Evolutionary conservation across 1,140 invertebrate genomes (phyloP).

Genomic region (Bombus soroeensis): DNA sequence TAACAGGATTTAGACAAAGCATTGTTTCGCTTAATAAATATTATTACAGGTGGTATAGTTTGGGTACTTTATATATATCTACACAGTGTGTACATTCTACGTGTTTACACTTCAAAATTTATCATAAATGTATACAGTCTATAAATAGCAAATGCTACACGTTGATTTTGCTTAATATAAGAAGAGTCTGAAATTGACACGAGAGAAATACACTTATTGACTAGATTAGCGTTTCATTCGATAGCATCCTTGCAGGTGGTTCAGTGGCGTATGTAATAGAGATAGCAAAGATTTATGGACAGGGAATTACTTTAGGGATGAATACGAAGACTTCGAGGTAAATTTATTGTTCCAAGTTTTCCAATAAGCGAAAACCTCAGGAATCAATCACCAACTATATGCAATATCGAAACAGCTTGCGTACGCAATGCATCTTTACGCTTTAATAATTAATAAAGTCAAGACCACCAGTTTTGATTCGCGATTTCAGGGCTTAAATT

Average conservation of each 20-base stretch:
- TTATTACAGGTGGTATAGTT: no score
- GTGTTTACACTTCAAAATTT: no score
- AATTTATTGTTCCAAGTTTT: slow-evolving; percentile 37
- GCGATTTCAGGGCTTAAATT: background rate
- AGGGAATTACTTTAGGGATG: slow-evolving; percentile 36
- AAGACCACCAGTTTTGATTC: no score
- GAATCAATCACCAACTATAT: background rate
- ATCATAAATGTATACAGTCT: no score
- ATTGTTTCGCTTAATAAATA: no score
- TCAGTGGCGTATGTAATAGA: slow-evolving; percentile 8
- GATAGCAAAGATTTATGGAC: slow-evolving; percentile 17
- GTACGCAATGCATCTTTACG: background rate
- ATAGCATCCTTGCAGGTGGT: background rate
- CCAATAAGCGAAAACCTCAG: slow-evolving; percentile 16
- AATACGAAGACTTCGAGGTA: background rate
- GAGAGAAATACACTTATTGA: background rate
- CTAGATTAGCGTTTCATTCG: slow-evolving; percentile 18
- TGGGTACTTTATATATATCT: no score
- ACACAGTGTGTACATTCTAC: no score
- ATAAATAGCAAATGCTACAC: no score
- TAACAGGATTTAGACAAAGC: no score
- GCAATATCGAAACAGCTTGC: background rate
- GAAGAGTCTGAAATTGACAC: background rate
- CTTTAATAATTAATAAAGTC: background rate
- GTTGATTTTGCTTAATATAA: no score